These are phyloP conservation scores for Camelus dromedarius DNA, from an alignment of 2,113 vertebrate species.

Conservation along the genomic window DNA sequence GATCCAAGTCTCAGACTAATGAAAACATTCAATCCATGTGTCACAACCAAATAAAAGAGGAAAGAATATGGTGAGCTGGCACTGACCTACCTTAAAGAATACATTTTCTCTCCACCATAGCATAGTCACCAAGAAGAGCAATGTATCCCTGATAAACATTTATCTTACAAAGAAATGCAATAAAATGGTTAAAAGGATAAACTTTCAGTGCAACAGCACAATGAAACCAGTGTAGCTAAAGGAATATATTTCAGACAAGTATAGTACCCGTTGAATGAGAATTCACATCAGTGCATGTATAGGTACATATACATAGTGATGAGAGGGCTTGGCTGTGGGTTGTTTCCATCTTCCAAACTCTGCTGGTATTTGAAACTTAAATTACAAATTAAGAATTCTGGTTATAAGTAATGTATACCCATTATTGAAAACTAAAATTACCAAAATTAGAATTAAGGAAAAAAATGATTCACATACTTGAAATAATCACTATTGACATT, in stretches of 20 bases:
- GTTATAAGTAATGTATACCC: background rate
- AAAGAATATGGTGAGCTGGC: background rate
- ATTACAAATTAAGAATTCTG: background rate
- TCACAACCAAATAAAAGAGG: constrained; percentile 68
- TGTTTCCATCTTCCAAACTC: background rate
- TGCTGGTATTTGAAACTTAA: background rate
- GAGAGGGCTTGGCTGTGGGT: background rate
- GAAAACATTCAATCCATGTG: constrained; percentile 71
- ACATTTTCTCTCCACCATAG: background rate
- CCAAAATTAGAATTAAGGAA: background rate
- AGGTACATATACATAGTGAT: accelerated
- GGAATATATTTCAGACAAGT: background rate
- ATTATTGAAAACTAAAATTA: background rate
- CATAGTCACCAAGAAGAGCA: constrained; percentile 33
- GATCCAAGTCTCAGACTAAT: constrained; percentile 67
- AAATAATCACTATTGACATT: background rate
- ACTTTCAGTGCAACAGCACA: background rate
- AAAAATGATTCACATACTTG: background rate
- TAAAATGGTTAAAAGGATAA: constrained; percentile 42
- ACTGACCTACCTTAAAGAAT: constrained; percentile 50
- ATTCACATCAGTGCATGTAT: background rate
- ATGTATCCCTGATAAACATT: constrained; percentile 16
- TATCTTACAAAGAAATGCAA: constrained; percentile 63
- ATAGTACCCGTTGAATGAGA: background rate
- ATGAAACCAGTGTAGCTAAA: background rate